A percentile compares a stretch with the other conserved stretches of the same genome.
phyloP scores from a whole-genome alignment of 2,797 vertebrate species.

The Pempheris klunzingeri region DNA sequence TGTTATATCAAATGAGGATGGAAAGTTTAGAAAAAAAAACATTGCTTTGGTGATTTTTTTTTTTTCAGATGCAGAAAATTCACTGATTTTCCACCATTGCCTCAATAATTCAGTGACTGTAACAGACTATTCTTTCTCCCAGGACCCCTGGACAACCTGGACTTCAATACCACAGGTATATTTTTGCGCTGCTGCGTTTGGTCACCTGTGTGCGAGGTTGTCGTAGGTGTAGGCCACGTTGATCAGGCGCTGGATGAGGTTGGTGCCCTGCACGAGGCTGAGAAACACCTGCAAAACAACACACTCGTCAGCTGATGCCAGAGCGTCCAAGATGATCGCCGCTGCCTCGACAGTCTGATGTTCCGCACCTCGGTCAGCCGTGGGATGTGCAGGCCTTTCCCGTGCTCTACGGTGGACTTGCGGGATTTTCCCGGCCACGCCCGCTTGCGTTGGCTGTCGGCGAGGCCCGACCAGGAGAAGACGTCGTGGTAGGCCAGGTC shows the following conservation, averaged over 20 bases:
- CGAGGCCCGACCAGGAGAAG: conserved; percentile 96
- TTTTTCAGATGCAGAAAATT: no score
- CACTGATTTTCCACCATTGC: no score
- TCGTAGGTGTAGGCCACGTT: conserved; percentile 99
- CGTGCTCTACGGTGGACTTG: conserved; percentile 93
- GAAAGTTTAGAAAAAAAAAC: no score
- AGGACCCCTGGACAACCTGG: no score
- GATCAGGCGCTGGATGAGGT: conserved; percentile 97
- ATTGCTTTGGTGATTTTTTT: no score
- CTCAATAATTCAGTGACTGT: no score
- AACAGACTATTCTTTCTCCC: no score
- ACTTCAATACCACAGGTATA: neutral
- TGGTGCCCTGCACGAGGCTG: conserved; percentile 95
- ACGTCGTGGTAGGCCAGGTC: conserved; percentile 98
- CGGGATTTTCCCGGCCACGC: conserved; percentile 96
- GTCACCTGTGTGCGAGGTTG: conserved; percentile 96
- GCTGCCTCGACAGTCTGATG: neutral
- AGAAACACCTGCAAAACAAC: conserved; percentile 90
- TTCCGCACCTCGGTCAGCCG: conserved; percentile 92
- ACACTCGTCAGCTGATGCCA: neutral
- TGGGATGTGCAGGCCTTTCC: conserved; percentile 95
- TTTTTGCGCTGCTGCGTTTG: neutral
- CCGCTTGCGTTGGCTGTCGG: conserved; percentile 93
- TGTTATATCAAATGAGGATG: no score
- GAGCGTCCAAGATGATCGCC: fast-evolving